A percentile compares a stretch with the other conserved stretches of the same genome.
Evolutionary conservation across 2,113 vertebrate species (phyloP).

Genomic region (Cricetomys ansorgei): DNA sequence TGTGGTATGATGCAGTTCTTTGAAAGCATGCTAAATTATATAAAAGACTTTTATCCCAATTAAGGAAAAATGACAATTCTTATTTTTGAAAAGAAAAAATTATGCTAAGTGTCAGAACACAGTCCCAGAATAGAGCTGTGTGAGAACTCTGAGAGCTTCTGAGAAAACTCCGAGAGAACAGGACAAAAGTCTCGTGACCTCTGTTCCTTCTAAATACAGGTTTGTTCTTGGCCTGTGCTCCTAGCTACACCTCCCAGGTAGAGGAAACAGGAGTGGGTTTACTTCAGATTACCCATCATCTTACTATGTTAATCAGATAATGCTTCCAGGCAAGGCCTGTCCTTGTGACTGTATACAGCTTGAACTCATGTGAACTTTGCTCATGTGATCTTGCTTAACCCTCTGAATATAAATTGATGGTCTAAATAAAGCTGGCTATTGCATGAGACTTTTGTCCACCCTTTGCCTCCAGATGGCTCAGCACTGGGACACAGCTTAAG

Average conservation of each 20-base stretch:
- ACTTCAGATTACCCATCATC: not conserved
- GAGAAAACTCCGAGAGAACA: not conserved
- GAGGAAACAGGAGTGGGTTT: not conserved
- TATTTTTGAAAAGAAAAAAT: not conserved
- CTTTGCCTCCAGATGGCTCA: too few relatives aligned
- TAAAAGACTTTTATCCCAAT: not conserved
- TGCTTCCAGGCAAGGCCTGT: not conserved
- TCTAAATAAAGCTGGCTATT: not conserved
- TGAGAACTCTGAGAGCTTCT: not conserved
- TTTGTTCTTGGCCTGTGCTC: not conserved
- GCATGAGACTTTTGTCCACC: not conserved
- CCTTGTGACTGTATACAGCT: not conserved
- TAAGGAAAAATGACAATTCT: not conserved
- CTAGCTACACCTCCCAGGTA: not conserved
- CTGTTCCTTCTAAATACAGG: not conserved
- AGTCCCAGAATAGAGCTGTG: not conserved
- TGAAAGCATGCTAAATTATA: slow-evolving; percentile 1
- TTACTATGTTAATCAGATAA: not conserved
- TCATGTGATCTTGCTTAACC: not conserved
- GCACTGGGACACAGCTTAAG: not conserved
- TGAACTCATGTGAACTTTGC: not conserved
- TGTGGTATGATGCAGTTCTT: not conserved
- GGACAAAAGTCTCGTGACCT: not conserved
- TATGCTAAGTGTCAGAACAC: not conserved
- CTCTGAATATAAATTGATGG: not conserved